A percentile compares a stretch with the other conserved stretches of the same genome.
These are phyloP conservation scores for Cygnus buccinator DNA, from an alignment of 2,113 vertebrate species.

Conservation along the genomic window DNA sequence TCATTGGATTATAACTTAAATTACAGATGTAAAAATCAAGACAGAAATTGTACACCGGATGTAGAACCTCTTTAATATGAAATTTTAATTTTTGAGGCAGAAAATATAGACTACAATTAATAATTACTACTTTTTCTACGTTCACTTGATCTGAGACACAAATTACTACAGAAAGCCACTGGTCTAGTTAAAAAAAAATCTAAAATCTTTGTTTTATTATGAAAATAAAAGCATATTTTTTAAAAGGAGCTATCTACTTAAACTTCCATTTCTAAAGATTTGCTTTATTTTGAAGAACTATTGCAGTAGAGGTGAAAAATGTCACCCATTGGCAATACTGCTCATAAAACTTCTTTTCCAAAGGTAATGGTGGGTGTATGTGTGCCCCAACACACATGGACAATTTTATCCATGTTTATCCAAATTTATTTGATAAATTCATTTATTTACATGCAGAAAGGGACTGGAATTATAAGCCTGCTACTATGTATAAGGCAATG, in stretches of 20 bases:
- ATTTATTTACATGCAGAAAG: background rate
- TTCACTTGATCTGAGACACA: background rate
- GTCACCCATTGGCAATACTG: background rate
- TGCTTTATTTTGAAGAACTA: background rate
- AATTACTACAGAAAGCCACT: background rate
- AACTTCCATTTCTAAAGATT: background rate
- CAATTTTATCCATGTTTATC: no score
- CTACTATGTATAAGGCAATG: background rate
- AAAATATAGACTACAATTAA: background rate
- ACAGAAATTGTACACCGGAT: background rate
- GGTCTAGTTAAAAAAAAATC: background rate
- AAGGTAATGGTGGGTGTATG: no score
- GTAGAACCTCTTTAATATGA: background rate
- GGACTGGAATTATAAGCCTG: background rate
- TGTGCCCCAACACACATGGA: background rate
- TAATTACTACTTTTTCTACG: background rate
- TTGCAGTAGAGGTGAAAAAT: background rate
- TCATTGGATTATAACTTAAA: background rate
- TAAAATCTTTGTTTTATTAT: background rate
- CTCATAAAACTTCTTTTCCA: background rate
- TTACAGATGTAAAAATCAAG: background rate
- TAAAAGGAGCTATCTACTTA: background rate
- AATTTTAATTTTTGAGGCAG: background rate
- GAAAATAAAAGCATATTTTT: background rate
- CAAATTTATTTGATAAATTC: background rate